phyloP scores from a whole-genome alignment of 2,888 invertebrate species.

The Raillietiella orientalis region DNA sequence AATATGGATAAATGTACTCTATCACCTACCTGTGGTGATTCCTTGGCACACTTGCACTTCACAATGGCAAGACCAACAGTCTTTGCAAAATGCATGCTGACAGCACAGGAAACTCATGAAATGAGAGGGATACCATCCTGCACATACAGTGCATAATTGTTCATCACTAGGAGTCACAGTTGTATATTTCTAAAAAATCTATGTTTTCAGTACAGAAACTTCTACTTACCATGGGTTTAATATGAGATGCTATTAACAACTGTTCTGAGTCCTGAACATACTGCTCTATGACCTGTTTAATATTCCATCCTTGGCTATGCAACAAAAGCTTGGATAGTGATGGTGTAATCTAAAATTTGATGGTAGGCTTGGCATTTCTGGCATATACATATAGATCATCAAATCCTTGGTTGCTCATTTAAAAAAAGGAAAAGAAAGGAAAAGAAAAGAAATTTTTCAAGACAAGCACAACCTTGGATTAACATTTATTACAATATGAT shows the following conservation, averaged over 20 bases:
- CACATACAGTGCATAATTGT: slow-evolving; percentile 40
- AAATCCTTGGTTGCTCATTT: no score
- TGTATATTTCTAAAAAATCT: not conserved
- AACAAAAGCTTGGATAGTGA: slow-evolving; percentile 74
- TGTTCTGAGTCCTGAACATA: slow-evolving; percentile 28
- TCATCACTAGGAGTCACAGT: slow-evolving; percentile 2
- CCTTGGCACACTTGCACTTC: slow-evolving; percentile 82
- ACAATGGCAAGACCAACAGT: slow-evolving; percentile 87
- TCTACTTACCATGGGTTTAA: slow-evolving; percentile 9
- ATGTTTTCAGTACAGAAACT: slow-evolving; percentile 12
- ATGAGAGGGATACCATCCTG: slow-evolving; percentile 25
- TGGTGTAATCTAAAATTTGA: slow-evolving; percentile 37
- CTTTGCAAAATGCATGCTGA: slow-evolving; percentile 73
- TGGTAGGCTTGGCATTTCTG: no score
- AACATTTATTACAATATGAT: no score
- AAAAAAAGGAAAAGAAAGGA: slow-evolving; percentile 3
- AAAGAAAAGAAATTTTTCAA: not conserved
- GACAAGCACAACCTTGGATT: no score
- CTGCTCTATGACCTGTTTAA: slow-evolving; percentile 41
- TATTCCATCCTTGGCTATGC: slow-evolving; percentile 64
- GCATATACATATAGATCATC: no score
- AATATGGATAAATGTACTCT: slow-evolving; percentile 1
- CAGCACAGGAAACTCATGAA: slow-evolving; percentile 52
- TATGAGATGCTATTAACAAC: slow-evolving; percentile 14
- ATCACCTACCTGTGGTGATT: slow-evolving; percentile 21